Base-by-base conservation (phyloP, 2,113 vertebrate species). In the Telmatochromis brachygnathus region DNA sequence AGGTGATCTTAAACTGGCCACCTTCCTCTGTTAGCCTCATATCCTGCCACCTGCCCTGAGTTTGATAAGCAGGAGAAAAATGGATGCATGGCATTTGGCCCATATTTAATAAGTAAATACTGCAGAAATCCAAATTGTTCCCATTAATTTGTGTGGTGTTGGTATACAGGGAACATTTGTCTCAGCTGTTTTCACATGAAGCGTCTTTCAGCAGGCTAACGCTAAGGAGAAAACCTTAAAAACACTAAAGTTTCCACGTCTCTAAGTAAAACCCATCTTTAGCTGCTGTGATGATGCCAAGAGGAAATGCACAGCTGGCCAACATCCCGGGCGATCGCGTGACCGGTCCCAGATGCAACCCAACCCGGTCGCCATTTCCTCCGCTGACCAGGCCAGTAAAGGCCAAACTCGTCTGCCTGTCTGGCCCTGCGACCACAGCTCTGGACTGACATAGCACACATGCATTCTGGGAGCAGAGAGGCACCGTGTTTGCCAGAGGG, bases 341-440 rank as follows among this genome's bases (percentile, higher is more conserved):
- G 87, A 89, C 79, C 10, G 62, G 14, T 49, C 54, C 65, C 14
- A 58, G 51, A 56, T 87, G 70, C 9, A 89, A 81, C 70, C 23
- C 26, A 33, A 75, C 87, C 33, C 35, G 2, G 5, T 80, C n/a
- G 73, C 84, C 30, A 81, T 60, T 92, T 87, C 87, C 84, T 85
- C 62, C 6, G 33, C 47, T 58, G 81, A 84, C 81, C 49, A 58
- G 87, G 28, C 73, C 83, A 70, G 65, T n/a, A 35, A 82, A 91
- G 80, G 65, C 75, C 12, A 19, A 88, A 75, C 75, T 73, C 39
- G 89, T 91, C 92, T 93, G 56, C 33, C 53, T 84, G 89, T 93
- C 93, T 92, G 89, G 86, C 89, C 56, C 70, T 85, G 82, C 37
- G 88, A 96, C 95, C 94, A 84, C 93, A 96, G 85, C 84, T 86